Percentiles rank a stretch among this genome's conserved stretches.
Conservation (phyloP, 2,797 vertebrate genomes). For the Anas capensis region DNA sequence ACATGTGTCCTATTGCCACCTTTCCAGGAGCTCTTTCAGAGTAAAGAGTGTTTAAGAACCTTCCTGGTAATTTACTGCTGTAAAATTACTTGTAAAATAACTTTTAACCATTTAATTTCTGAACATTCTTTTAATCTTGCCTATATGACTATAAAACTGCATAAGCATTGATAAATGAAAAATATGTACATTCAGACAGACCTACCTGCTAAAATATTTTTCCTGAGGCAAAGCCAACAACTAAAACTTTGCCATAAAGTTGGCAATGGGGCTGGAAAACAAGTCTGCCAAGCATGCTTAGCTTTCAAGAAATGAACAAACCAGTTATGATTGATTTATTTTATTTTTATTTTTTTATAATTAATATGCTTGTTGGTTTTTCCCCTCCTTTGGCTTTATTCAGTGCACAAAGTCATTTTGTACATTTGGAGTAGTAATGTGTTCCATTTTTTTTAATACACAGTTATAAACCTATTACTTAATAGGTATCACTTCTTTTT, state of each 20-base stretch:
- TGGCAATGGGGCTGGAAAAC: neutral
- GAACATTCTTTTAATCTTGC: constrained; percentile 72
- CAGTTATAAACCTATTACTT: neutral
- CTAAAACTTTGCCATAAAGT: constrained; percentile 34
- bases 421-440: neutral
- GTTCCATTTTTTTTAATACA: neutral
- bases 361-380: neutral
- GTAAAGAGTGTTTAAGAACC: neutral
- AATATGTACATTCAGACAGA: constrained; percentile 61
- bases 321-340: neutral
- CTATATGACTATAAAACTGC: constrained; percentile 36
- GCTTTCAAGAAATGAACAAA: constrained; percentile 1
- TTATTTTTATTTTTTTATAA: neutral
- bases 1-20: neutral
- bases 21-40: neutral
- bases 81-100: constrained; percentile 30
- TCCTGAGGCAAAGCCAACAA: constrained; percentile 74
- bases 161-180: constrained; percentile 56
- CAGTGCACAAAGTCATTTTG: neutral
- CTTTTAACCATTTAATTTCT: constrained; percentile 45
- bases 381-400: neutral
- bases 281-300: neutral
- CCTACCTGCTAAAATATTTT: constrained; percentile 68
- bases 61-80: neutral
- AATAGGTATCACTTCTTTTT: neutral